These are phyloP conservation scores for Chaetophractus vellerosus DNA, from an alignment of 2,797 vertebrate species.

Conservation along the genomic window DNA sequence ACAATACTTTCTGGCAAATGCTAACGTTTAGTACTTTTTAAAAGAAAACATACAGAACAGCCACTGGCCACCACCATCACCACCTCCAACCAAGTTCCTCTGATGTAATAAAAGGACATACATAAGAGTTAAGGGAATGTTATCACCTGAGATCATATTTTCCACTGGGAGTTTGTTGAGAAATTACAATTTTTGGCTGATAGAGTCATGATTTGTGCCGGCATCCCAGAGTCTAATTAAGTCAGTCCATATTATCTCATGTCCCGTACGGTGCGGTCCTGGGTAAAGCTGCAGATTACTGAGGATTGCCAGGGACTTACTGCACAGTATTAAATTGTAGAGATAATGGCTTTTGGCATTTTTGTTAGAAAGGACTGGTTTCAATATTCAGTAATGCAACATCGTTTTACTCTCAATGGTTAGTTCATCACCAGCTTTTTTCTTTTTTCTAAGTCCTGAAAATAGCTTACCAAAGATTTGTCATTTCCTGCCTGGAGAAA, in stretches of 20 bases:
- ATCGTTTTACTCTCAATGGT: constrained; percentile 76
- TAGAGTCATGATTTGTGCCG: constrained; percentile 45
- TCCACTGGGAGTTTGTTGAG: constrained; percentile 78
- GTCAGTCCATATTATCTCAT: constrained; percentile 78
- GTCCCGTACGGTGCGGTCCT: background rate
- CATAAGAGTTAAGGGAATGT: constrained; percentile 78
- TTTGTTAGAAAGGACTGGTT: constrained; percentile 70
- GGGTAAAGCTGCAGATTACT: constrained; percentile 71
- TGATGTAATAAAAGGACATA: constrained; percentile 71
- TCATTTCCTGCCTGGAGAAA: constrained; percentile 81
- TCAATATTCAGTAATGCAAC: constrained; percentile 78
- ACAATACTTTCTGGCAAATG: constrained; percentile 63
- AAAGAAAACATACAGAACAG: constrained; percentile 71
- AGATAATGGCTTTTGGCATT: constrained; percentile 78
- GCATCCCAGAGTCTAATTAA: constrained; percentile 79
- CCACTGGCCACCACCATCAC: constrained; percentile 33
- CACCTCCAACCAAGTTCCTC: constrained; percentile 31
- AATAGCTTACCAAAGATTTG: constrained; percentile 86
- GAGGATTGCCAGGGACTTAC: constrained; percentile 75
- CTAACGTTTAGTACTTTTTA: constrained; percentile 75
- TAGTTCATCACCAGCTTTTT: constrained; percentile 82
- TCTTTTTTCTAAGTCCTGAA: constrained; percentile 71
- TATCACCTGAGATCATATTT: constrained; percentile 84
- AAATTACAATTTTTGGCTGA: constrained; percentile 71
- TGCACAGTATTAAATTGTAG: constrained; percentile 79